A percentile compares a stretch with the other conserved stretches of the same genome.
Evolutionary conservation across 2,888 invertebrate genomes (phyloP).

Genomic region (Trissonchulus latispiculum): DNA sequence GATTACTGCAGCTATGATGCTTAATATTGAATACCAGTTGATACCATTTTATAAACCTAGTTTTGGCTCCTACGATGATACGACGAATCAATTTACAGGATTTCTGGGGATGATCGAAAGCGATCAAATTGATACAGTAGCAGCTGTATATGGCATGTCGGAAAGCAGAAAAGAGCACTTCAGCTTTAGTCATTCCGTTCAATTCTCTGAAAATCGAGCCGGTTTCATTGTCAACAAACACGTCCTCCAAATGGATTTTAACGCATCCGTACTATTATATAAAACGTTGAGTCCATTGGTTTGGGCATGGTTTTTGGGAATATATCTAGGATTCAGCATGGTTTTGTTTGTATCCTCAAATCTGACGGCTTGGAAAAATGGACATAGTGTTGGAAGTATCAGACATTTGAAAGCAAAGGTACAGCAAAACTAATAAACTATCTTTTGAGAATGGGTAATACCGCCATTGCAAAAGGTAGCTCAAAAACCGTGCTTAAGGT

Average conservation of each 20-base stretch:
- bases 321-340: neutral
- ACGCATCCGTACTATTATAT: neutral
- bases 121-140: neutral
- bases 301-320: neutral
- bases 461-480: neutral
- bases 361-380: neutral
- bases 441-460: too few relatives aligned
- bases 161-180: neutral
- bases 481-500: neutral
- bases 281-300: neutral
- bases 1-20: neutral
- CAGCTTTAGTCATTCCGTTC: neutral
- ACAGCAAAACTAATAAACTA: too few relatives aligned
- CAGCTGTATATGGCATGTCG: neutral
- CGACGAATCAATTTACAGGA: neutral
- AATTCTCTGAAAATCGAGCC: neutral
- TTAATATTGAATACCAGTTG: neutral
- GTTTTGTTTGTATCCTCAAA: neutral
- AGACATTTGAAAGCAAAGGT: neutral
- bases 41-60: neutral
- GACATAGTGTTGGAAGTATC: neutral
- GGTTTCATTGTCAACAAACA: neutral
- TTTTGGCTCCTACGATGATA: too few relatives aligned
- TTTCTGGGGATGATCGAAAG: neutral
- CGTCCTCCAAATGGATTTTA: neutral